Percentiles rank a stretch among this genome's conserved stretches.
phyloP scores from a whole-genome alignment of 2,888 invertebrate genomes.

The Euplexia lucipara region DNA sequence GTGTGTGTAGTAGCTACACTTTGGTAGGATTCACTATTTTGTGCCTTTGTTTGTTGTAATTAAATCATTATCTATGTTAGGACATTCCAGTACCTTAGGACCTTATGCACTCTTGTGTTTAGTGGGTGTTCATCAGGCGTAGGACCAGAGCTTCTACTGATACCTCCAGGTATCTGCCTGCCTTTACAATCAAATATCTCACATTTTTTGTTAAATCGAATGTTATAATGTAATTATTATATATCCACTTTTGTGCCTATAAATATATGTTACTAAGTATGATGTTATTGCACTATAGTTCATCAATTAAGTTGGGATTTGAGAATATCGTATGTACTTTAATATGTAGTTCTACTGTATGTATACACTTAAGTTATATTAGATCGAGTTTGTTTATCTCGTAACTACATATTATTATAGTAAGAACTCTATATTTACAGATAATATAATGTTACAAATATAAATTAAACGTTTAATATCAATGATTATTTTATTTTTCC shows the following conservation, averaged over 20 bases:
- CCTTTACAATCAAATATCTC: conserved; percentile 71
- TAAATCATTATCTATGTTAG: conserved; percentile 77
- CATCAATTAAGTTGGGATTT: conserved; percentile 83
- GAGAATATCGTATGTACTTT: conserved; percentile 81
- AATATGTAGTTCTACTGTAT: conserved; percentile 83
- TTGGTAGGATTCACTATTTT: conserved; percentile 82
- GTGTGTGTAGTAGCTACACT: conserved; percentile 84
- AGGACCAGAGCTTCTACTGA: conserved; percentile 26
- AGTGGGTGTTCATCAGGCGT: conserved; percentile 53
- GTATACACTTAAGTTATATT: conserved; percentile 82
- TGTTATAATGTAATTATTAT: conserved; percentile 80
- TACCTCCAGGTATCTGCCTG: conserved; percentile 45
- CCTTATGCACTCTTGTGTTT: conserved; percentile 78
- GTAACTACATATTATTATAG: conserved; percentile 83
- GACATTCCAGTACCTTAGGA: conserved; percentile 87
- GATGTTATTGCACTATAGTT: conserved; percentile 85
- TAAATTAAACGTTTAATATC: conserved; percentile 90
- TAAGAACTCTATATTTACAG: conserved; percentile 91
- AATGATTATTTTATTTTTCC: conserved; percentile 49
- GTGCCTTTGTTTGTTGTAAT: conserved; percentile 89
- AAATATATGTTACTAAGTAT: conserved; percentile 78
- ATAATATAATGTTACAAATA: conserved; percentile 91
- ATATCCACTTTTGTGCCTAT: conserved; percentile 88
- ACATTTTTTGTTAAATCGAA: conserved; percentile 80
- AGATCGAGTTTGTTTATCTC: conserved; percentile 88